These are phyloP conservation scores for Pseudobourletiella spinata DNA, from an alignment of 1,140 invertebrate species.

Conservation along the genomic window DNA sequence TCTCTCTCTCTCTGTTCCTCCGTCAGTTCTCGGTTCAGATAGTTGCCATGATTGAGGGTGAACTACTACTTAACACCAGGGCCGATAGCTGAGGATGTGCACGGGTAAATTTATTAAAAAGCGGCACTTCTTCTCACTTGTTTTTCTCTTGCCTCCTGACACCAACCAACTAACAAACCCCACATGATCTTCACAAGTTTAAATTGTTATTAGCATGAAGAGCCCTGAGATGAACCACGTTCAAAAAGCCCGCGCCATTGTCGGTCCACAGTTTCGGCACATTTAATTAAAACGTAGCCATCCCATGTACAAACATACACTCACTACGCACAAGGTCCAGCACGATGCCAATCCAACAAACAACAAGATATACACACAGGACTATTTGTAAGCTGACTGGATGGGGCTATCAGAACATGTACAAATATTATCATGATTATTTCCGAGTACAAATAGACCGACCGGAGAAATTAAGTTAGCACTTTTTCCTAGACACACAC, in stretches of 20 bases:
- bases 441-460: constrained; percentile 10
- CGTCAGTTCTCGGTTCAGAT: not conserved
- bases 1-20: constrained; percentile 1
- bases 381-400: not conserved
- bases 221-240: not conserved
- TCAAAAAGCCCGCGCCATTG: not conserved
- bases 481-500: too few species aligned
- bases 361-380: too few species aligned
- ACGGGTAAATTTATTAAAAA: not conserved
- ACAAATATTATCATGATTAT: constrained; percentile 2
- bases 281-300: too few species aligned
- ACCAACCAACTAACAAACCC: not conserved
- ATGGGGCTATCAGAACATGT: not conserved
- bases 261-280: not conserved
- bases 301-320: too few species aligned
- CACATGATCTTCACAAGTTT: not conserved
- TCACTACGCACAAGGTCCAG: too few species aligned
- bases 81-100: not conserved
- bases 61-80: not conserved
- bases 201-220: not conserved
- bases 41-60: not conserved
- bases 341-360: too few species aligned
- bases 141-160: too few species aligned
- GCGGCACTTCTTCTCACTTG: too few species aligned
- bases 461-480: constrained; percentile 33